Evolutionary conservation across 2,113 vertebrate genomes (phyloP).

Genomic region (Oreochromis aureus): DNA sequence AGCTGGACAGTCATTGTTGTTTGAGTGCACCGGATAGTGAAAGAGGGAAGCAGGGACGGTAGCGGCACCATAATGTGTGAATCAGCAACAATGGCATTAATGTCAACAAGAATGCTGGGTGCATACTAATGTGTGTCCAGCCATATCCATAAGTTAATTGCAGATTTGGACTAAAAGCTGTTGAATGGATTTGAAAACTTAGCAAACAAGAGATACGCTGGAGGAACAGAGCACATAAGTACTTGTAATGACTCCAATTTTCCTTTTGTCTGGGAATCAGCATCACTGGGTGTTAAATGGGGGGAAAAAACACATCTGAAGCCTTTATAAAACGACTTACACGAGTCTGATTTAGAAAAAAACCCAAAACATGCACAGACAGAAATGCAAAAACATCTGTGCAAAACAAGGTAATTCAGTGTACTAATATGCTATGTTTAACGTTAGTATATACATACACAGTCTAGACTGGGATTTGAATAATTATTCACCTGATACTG

Average conservation of each 20-base stretch:
- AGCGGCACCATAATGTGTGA: not conserved
- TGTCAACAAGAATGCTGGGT: not conserved
- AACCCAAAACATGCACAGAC: not conserved
- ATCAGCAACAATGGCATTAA: not conserved
- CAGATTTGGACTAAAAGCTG: not conserved
- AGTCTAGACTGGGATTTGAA: not conserved
- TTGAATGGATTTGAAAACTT: not conserved
- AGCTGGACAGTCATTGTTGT: not conserved
- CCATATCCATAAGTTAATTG: not conserved
- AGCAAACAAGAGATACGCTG: not conserved
- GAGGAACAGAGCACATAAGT: not conserved
- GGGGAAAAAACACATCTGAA: accelerated
- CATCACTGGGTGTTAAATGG: not conserved
- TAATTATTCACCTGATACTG: not conserved
- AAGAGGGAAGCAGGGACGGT: not conserved
- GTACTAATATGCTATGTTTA: not conserved
- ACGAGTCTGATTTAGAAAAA: not conserved
- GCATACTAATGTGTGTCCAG: not conserved
- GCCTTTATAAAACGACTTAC: not conserved
- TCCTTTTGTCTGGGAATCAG: not conserved
- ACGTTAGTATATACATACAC: not conserved
- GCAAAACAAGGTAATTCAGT: not conserved
- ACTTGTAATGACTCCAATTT: not conserved
- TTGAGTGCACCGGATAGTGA: not conserved
- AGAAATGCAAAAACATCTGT: not conserved